Evolutionary conservation across 2,797 vertebrate species (phyloP).

Genomic region (Ciconia nigra): DNA sequence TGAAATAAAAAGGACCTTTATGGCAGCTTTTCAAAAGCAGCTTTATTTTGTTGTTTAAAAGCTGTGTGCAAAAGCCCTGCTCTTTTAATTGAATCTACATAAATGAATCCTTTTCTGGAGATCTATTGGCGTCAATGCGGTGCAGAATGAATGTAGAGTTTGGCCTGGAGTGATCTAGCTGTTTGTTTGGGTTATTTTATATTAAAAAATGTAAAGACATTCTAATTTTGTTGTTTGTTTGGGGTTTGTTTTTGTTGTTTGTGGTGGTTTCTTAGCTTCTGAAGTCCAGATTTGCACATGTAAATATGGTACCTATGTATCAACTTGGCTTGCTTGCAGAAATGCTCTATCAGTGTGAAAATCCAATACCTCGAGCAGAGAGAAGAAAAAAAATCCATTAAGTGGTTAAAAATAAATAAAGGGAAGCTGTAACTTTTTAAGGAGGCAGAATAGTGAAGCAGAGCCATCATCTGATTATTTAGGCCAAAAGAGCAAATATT

Average conservation of each 20-base stretch:
- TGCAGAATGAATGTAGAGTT: background rate
- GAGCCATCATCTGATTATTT: background rate
- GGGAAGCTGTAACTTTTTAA: background rate
- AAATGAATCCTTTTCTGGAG: background rate
- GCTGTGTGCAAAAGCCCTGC: background rate
- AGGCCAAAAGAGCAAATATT: background rate
- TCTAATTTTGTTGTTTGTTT: background rate
- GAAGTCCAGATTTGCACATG: background rate
- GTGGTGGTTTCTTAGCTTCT: background rate
- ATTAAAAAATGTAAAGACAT: background rate
- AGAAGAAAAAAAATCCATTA: background rate
- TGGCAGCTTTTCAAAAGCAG: conserved; percentile 26
- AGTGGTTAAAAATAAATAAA: background rate
- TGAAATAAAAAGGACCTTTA: conserved; percentile 1
- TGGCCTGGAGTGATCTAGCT: background rate
- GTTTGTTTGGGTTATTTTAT: background rate
- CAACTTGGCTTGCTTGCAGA: background rate
- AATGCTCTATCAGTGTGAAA: background rate
- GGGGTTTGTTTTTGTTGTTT: background rate
- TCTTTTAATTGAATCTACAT: background rate
- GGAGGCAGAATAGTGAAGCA: background rate
- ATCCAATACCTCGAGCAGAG: background rate
- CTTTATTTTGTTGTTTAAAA: conserved; percentile 10
- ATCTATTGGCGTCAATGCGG: background rate
- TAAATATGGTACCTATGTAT: background rate